These are phyloP conservation scores for Phymanthus crucifer DNA, from an alignment of 92 coral and sea anemone genomes.

Conservation along the genomic window DNA sequence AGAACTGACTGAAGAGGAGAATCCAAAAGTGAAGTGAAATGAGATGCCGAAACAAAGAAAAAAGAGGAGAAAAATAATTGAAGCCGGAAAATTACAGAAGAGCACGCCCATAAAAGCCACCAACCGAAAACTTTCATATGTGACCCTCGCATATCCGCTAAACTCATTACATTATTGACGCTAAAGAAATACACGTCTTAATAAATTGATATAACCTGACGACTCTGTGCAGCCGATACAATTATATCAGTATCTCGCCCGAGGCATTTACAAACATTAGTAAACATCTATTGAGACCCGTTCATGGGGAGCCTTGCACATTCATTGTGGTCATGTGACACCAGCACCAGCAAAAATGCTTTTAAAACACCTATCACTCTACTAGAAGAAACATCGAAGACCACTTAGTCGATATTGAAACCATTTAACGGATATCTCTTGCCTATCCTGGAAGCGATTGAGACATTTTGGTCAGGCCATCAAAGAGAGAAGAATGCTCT, in stretches of 20 bases:
- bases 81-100: too few relatives aligned
- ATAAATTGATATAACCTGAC: conserved; percentile 1
- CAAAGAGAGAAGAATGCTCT: background rate
- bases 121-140: too few relatives aligned
- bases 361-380: conserved; percentile 36
- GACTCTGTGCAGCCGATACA: background rate
- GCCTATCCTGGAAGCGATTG: conserved; percentile 17
- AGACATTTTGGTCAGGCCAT: background rate
- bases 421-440: conserved; percentile 31
- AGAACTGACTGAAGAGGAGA: background rate
- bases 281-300: background rate
- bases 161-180: background rate
- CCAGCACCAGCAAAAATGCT: conserved; percentile 18
- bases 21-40: background rate
- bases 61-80: too few relatives aligned
- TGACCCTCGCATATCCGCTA: background rate
- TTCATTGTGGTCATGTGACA: background rate
- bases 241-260: background rate
- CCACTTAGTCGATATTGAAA: conserved; percentile 24
- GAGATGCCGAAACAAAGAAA: background rate
- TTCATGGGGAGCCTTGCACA: background rate
- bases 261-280: background rate
- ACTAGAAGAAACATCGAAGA: conserved; percentile 18
- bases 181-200: background rate
- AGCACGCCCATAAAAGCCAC: too few relatives aligned